A percentile compares a stretch with the other conserved stretches of the same genome.
These are phyloP conservation scores for Catocala sponsa DNA, from an alignment of 2,888 invertebrate species.

Conservation along the genomic window DNA sequence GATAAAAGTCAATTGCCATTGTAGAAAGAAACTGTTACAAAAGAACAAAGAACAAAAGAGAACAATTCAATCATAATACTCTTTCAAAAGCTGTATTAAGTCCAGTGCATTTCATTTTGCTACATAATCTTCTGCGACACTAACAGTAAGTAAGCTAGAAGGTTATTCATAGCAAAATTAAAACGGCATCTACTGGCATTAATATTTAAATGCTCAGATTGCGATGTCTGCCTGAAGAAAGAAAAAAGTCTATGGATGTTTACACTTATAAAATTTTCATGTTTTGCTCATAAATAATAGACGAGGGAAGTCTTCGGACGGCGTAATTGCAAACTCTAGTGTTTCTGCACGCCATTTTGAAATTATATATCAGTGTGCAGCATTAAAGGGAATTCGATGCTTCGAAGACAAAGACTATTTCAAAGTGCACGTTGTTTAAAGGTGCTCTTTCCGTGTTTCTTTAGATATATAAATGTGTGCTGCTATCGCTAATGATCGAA, in stretches of 20 bases:
- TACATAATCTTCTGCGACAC: neutral
- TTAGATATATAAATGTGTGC: too few relatives aligned
- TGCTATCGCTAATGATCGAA: too few relatives aligned
- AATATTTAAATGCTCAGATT: slow-evolving; percentile 39
- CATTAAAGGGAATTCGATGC: slow-evolving; percentile 15
- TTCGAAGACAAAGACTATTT: slow-evolving; percentile 9
- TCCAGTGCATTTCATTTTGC: neutral
- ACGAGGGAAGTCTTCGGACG: slow-evolving; percentile 48
- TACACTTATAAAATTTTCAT: slow-evolving; percentile 67
- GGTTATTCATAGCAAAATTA: slow-evolving; percentile 23
- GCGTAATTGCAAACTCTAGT: slow-evolving; percentile 45
- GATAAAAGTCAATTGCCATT: too few relatives aligned
- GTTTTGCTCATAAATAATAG: slow-evolving; percentile 72
- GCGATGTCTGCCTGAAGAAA: slow-evolving; percentile 25
- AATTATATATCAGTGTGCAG: slow-evolving; percentile 23
- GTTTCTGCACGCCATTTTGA: slow-evolving; percentile 29
- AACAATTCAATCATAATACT: too few relatives aligned
- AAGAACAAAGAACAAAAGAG: too few relatives aligned
- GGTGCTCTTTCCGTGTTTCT: too few relatives aligned
- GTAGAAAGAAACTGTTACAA: too few relatives aligned
- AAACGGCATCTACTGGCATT: slow-evolving; percentile 30
- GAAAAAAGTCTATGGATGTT: slow-evolving; percentile 44
- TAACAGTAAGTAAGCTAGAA: neutral
- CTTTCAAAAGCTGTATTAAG: too few relatives aligned
- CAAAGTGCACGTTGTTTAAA: neutral